Percentiles rank a stretch among this genome's conserved stretches.
Evolutionary conservation across 2,888 invertebrate genomes (phyloP).

Genomic region (Omphaloscelis lunosa): DNA sequence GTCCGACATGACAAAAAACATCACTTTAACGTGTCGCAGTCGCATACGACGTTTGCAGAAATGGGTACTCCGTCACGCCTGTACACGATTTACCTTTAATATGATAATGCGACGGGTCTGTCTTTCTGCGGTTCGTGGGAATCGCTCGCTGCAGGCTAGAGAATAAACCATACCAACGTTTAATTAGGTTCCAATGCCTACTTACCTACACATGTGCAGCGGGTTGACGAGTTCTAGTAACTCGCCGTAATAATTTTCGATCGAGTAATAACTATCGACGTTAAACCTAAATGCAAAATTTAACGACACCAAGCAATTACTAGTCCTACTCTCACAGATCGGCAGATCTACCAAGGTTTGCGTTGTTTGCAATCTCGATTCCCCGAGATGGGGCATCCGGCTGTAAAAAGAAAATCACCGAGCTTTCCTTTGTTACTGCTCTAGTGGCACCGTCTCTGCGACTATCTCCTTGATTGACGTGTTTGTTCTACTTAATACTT

Average conservation of each 20-base stretch:
- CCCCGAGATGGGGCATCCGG: slow-evolving; percentile 73
- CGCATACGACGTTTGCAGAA: slow-evolving; percentile 64
- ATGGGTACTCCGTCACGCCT: slow-evolving; percentile 73
- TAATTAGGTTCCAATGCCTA: slow-evolving; percentile 71
- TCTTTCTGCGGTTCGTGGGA: slow-evolving; percentile 75
- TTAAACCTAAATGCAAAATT: slow-evolving; percentile 72
- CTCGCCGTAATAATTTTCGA: slow-evolving; percentile 69
- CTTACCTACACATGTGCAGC: slow-evolving; percentile 69
- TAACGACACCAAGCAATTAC: slow-evolving; percentile 75
- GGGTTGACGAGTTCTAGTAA: slow-evolving; percentile 70
- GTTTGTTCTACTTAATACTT: slow-evolving; percentile 73
- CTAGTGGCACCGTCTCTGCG: slow-evolving; percentile 47
- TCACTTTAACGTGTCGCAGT: slow-evolving; percentile 54
- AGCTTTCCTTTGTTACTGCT: slow-evolving; percentile 70
- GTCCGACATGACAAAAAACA: slow-evolving; percentile 66
- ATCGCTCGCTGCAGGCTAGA: slow-evolving; percentile 69
- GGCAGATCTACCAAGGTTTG: slow-evolving; percentile 69
- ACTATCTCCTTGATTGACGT: slow-evolving; percentile 75
- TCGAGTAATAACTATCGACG: slow-evolving; percentile 71
- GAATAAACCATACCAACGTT: slow-evolving; percentile 69
- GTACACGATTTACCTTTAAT: slow-evolving; percentile 74
- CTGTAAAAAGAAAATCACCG: slow-evolving; percentile 76
- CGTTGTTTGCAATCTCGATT: slow-evolving; percentile 69
- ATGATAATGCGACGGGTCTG: slow-evolving; percentile 79
- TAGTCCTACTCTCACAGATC: slow-evolving; percentile 67